Evolutionary conservation across 2,113 vertebrate genomes (phyloP).

Genomic region (Aphyosemion australe): DNA sequence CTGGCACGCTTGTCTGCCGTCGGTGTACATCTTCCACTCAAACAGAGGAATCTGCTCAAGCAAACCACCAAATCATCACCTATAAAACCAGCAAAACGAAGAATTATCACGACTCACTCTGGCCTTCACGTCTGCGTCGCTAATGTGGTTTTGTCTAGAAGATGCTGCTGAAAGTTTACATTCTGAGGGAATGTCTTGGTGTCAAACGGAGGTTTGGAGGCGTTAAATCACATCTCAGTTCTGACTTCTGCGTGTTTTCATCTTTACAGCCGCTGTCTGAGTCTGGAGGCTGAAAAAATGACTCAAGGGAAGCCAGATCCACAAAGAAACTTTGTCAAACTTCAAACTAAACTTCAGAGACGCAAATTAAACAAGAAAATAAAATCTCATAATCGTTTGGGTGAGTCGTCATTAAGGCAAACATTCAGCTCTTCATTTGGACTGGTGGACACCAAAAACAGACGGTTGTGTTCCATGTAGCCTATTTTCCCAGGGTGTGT

Average conservation of each 20-base stretch:
- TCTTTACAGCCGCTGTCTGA: conserved; percentile 2
- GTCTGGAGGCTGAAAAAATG: neutral
- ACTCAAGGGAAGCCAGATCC: too few species aligned
- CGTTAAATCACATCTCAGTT: conserved; percentile 8
- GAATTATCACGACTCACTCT: conserved; percentile 13
- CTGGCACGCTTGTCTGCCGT: conserved; percentile 40
- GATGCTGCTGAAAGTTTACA: conserved; percentile 24
- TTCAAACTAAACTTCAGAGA: neutral
- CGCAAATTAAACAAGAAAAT: neutral
- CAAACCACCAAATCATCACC: conserved; percentile 63
- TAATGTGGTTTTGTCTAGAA: conserved; percentile 38
- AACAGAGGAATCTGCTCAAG: conserved; percentile 39
- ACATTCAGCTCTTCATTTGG: neutral
- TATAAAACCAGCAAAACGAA: conserved; percentile 27
- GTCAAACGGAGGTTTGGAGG: conserved; percentile 14
- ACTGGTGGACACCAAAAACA: neutral
- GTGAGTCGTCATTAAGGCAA: neutral
- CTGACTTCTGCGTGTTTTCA: conserved; percentile 14
- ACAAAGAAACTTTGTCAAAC: neutral
- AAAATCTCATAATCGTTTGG: neutral
- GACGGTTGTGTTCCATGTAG: accelerated
- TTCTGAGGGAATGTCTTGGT: conserved; percentile 24
- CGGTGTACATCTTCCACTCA: conserved; percentile 45
- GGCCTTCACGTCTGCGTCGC: conserved; percentile 18
- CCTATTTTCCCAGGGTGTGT: neutral